These are phyloP conservation scores for Lycopodina hypogea DNA, from an alignment of 37 sponge, comb jelly and placozoan species.

Conservation along the genomic window DNA sequence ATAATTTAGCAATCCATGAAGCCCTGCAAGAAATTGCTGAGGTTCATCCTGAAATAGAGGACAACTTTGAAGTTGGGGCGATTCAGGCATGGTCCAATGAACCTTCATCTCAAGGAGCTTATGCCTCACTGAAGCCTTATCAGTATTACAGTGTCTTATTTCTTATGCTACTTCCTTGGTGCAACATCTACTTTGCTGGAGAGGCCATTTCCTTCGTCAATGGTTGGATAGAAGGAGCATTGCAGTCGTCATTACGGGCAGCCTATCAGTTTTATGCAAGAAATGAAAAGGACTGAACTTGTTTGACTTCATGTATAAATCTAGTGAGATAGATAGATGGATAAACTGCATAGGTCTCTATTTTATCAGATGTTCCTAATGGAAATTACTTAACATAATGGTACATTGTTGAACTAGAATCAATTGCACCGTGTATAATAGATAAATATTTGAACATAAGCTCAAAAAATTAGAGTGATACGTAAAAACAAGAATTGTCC, in stretches of 20 bases:
- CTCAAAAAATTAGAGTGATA: too few relatives aligned
- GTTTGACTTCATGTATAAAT: too few relatives aligned
- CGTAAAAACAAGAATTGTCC: too few relatives aligned
- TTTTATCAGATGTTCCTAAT: too few relatives aligned
- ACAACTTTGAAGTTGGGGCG: conserved; percentile 33
- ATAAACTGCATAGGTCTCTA: too few relatives aligned
- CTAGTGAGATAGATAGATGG: too few relatives aligned
- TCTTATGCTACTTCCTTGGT: conserved; percentile 22
- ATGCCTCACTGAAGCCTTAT: conserved; percentile 32
- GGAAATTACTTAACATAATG: too few relatives aligned
- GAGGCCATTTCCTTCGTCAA: conserved; percentile 55
- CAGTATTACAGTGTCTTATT: conserved; percentile 15
- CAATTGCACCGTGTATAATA: too few relatives aligned
- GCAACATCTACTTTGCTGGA: conserved; percentile 63
- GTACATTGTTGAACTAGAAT: too few relatives aligned
- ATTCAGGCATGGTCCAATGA: conserved; percentile 57
- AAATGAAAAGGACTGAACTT: too few relatives aligned
- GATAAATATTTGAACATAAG: too few relatives aligned
- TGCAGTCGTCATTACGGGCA: conserved; percentile 60
- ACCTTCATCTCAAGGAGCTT: conserved; percentile 50
- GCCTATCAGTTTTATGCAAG: conserved; percentile 62
- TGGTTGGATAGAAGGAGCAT: conserved; percentile 79
- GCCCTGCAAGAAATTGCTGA: conserved; percentile 37
- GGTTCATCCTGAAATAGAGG: conserved; percentile 52
- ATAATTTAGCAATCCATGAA: conserved; percentile 25